phyloP scores from a whole-genome alignment of 2,113 vertebrate species.

The Ivindomyrus marchei region DNA sequence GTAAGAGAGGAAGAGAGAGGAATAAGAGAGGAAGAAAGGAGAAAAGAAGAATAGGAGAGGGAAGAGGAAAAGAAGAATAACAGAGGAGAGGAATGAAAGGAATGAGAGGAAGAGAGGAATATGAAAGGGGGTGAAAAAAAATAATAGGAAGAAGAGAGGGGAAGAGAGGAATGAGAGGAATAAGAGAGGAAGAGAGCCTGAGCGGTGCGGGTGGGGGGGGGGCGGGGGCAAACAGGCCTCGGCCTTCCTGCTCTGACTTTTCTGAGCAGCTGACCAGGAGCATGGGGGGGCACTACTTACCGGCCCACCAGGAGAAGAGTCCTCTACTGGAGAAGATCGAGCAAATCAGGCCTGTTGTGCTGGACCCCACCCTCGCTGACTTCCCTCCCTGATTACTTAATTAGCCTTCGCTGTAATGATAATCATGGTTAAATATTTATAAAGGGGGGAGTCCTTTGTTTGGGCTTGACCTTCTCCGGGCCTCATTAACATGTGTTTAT shows the following conservation, averaged over 20 bases:
- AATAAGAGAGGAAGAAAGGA: background rate
- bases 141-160: background rate
- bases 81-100: background rate
- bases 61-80: no score
- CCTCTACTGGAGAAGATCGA: constrained; percentile 42
- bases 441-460: constrained; percentile 56
- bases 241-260: background rate
- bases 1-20: background rate
- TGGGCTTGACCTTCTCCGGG: constrained; percentile 60
- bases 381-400: constrained; percentile 53
- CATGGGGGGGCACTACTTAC: background rate
- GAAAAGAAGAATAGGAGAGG: background rate
- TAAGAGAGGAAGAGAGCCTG: background rate
- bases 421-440: constrained; percentile 69
- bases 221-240: background rate
- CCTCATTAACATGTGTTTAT: constrained; percentile 59
- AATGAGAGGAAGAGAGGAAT: background rate
- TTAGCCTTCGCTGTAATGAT: constrained; percentile 53
- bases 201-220: background rate
- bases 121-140: background rate
- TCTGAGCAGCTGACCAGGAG: background rate
- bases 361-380: constrained; percentile 28
- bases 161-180: background rate
- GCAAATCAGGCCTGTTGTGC: constrained; percentile 39
- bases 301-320: background rate